Conservation (phyloP, 1,140 invertebrate genomes). For the Metopolophium dirhodum region DNA sequence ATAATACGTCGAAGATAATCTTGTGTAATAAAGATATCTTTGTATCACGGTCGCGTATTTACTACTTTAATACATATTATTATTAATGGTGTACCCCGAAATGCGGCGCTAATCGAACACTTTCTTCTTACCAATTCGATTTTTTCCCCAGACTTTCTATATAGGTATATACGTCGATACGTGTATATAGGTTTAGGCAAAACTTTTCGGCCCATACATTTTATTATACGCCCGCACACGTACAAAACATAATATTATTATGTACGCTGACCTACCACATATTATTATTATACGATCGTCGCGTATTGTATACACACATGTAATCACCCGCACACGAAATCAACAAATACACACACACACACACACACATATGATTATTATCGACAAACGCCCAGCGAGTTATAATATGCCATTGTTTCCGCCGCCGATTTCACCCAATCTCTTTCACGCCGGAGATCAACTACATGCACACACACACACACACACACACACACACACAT, state of each 20-base stretch:
- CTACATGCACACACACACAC: too few species aligned
- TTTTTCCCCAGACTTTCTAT: slow-evolving; percentile 17
- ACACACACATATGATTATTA: not conserved
- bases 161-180: not conserved
- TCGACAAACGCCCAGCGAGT: not conserved
- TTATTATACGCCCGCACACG: not conserved
- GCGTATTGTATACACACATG: not conserved
- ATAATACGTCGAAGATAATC: not conserved
- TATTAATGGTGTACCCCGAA: not conserved
- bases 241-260: not conserved
- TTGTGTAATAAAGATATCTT: not conserved
- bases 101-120: not conserved
- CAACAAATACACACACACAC: not conserved
- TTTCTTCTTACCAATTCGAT: not conserved
- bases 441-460: not conserved
- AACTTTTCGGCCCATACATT: not conserved
- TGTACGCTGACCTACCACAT: not conserved
- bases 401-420: slow-evolving; percentile 32
- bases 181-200: not conserved
- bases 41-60: not conserved
- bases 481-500: not conserved
- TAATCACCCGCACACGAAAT: not conserved
- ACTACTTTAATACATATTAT: not conserved
- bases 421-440: slow-evolving; percentile 27
- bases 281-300: not conserved